Conservation (phyloP, 2,888 invertebrate species). For the Troilus luridus region DNA sequence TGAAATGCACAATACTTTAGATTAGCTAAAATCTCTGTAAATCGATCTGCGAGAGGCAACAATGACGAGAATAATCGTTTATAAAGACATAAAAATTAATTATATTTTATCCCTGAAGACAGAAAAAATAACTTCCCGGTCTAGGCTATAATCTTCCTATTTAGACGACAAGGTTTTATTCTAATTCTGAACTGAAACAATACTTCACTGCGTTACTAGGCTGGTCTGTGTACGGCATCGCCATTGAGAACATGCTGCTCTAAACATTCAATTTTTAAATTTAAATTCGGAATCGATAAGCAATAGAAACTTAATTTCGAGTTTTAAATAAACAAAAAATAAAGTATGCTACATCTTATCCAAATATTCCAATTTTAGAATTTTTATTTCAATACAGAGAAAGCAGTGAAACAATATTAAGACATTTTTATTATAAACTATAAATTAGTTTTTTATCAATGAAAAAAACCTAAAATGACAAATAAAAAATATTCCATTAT, state of each 20-base stretch:
- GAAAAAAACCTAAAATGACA: no score
- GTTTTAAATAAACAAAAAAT: no score
- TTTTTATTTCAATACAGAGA: no score
- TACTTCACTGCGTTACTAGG: neutral
- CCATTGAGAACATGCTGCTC: neutral
- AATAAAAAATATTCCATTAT: no score
- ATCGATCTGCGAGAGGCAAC: neutral
- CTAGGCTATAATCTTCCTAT: neutral
- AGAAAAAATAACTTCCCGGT: constrained; percentile 4
- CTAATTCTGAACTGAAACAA: constrained; percentile 20
- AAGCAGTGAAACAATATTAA: no score
- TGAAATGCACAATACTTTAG: neutral
- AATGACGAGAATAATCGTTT: neutral
- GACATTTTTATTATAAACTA: no score
- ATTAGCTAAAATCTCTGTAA: neutral
- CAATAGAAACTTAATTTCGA: no score
- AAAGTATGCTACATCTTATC: no score
- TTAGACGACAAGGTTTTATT: neutral
- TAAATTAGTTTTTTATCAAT: no score
- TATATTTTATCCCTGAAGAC: constrained; percentile 20
- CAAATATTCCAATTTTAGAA: no score
- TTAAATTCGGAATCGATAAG: no score
- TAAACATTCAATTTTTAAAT: no score
- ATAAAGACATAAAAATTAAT: neutral
- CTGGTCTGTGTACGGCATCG: neutral